Conservation (phyloP, 1,140 invertebrate genomes). For the Elymnias hypermnestra region DNA sequence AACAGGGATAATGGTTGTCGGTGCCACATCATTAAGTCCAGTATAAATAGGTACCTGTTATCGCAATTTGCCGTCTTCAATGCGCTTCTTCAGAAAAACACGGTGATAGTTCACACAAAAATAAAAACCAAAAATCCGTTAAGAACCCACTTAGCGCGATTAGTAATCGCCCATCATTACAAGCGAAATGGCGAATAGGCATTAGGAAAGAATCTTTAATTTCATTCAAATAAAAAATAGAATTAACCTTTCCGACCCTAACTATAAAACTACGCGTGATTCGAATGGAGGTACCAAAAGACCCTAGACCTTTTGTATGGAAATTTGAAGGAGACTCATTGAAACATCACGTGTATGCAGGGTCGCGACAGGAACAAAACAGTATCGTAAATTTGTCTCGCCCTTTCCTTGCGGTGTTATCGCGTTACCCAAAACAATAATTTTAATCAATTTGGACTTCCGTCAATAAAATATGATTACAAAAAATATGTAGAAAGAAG, state of each 20-base stretch:
- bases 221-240: not conserved
- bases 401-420: too few relatives aligned
- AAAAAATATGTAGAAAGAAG: too few relatives aligned
- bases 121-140: constrained; percentile 14
- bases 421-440: too few relatives aligned
- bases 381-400: too few relatives aligned
- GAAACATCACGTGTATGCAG: too few relatives aligned
- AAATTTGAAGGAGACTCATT: too few relatives aligned
- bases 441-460: too few relatives aligned
- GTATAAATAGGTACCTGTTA: constrained; percentile 41
- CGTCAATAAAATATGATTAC: too few relatives aligned
- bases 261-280: too few relatives aligned
- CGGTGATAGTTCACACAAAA: constrained; percentile 35
- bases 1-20: constrained; percentile 50
- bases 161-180: constrained; percentile 7
- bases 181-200: constrained; percentile 15
- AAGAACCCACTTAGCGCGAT: constrained; percentile 11
- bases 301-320: too few relatives aligned
- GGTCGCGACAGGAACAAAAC: too few relatives aligned
- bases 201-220: constrained; percentile 1
- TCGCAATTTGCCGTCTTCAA: constrained; percentile 72
- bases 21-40: constrained; percentile 65
- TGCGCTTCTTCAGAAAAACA: constrained; percentile 29
- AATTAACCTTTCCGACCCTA: not conserved
- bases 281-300: too few relatives aligned